Base-by-base conservation (phyloP, 2,113 vertebrate species). In the Hyperopisus bebe region DNA sequence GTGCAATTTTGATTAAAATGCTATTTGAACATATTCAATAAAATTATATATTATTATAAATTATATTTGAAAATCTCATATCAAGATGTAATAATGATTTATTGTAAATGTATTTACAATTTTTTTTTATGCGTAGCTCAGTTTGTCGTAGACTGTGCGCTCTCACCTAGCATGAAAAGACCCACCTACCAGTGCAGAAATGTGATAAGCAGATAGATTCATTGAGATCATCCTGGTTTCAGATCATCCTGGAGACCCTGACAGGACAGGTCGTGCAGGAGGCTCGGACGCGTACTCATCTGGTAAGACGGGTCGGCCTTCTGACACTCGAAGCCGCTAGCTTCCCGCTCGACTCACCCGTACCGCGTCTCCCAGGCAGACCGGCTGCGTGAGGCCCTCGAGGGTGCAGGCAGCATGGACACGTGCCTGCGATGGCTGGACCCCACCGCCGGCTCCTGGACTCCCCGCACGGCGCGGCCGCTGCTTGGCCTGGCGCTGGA, bases 231-330 rank as follows among this genome's bases (percentile, higher is more conserved):
- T 85, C 46, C 91, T 53, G 70, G 39, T 87, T 91, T 24, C 89
- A 96, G 96, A 93, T 95, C 5, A 92, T 96, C 86, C 95, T 96
- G 94, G 95, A 97, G 94, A 92, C 95, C 50, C 88, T 96, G 62
- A 95, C 94, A 47, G 94, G 94, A 74, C 92, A 91, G 91, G 94
- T 94, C 58, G 92, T 93, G 24, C 87, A 94, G 66, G 93, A 96
- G 5, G 77, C 74, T 5, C 90, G 93, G 5, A 96, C 96, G 90
- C 42, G 86, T 10, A 88, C 92, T 47, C 91, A 90, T 5, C 91
- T 97, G 95, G 95, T 97, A 91, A 96, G 94, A 87, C 27, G 3
- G 11, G 21, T 35, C 24, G 11, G 24, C 62, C 19, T 48, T 83
- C 4, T 48, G 62, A n/a, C 70, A 2, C 31, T 35, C 4, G 17